A percentile compares a stretch with the other conserved stretches of the same genome.
phyloP scores from a whole-genome alignment of 2,888 invertebrate genomes.

The Xylocampa areola region DNA sequence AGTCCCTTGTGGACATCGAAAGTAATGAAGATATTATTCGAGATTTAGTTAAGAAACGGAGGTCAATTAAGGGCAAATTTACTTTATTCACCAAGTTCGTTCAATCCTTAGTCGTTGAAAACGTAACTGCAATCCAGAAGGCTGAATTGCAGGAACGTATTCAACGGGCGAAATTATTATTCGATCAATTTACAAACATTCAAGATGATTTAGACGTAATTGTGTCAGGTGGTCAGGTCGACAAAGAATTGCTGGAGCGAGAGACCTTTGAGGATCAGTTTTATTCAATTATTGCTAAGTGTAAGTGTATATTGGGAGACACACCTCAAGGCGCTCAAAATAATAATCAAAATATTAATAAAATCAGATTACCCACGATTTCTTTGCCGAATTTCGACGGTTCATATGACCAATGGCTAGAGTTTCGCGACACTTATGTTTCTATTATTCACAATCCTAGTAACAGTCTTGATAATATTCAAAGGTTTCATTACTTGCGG shows the following conservation, averaged over 20 bases:
- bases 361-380: constrained; percentile 8
- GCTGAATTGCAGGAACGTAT: constrained; percentile 8
- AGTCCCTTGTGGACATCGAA: constrained; percentile 1
- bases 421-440: not conserved
- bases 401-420: constrained; percentile 5
- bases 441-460: constrained; percentile 4
- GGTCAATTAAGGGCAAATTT: constrained; percentile 4
- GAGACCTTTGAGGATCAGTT: constrained; percentile 14
- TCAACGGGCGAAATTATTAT: not conserved
- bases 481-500: too few relatives aligned
- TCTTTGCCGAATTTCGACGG: constrained; percentile 17
- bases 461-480: constrained; percentile 1
- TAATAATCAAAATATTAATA: constrained; percentile 1
- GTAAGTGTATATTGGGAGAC: constrained; percentile 19
- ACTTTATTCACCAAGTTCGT: constrained; percentile 3
- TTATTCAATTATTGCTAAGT: constrained; percentile 18
- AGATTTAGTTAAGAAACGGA: constrained; percentile 7
- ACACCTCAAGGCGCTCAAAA: not conserved
- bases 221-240: constrained; percentile 4
- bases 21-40: constrained; percentile 6
- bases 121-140: constrained; percentile 4
- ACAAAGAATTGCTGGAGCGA: constrained; percentile 11
- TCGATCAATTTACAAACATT: constrained; percentile 1
- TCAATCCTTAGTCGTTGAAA: not conserved
- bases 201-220: constrained; percentile 7